Evolutionary conservation across 35 echinoderm and acorn worm species (phyloP), one percentile per base, ranked within the genome.

Genomic region (Apostichopus parvimensis): DNA sequence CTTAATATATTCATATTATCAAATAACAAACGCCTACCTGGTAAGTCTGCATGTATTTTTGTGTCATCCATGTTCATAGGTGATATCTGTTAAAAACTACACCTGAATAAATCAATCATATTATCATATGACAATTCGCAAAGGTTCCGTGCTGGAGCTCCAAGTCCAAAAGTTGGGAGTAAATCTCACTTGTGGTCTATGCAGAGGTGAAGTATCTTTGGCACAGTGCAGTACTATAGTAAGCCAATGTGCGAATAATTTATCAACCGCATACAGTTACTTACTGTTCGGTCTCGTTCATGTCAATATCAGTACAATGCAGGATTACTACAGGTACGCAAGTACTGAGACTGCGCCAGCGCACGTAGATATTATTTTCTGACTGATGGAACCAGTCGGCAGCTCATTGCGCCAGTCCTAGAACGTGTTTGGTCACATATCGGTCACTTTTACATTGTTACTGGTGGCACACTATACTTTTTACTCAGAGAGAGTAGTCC

Each of bases 61-160:
- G 71, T 75, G 14, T 75, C 71, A 75, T 75, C 71, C 71, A 75
- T 75, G 71, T 18, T 75, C 2, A 20, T 20, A 61, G 1, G 58
- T 22, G 20, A 75, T 75, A 22, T 75, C 17, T 75, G 71, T 22
- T 75, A 20, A 22, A 75, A 6, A 20, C 17, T 20, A 1, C 21
- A 75, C 71, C n/a, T 75, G 6, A 75, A 75, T 75, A 75, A 75
- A 75, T 75, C 71, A 75, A 75, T 75, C 71, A 75, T 22, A 75
- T 75, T 75, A 75, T 75, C 71, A 75, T 75, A 13, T 13, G 71
- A 75, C 11, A 22, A 20, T 61, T 8, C 12, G 8, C 58, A 61
- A 61, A 61, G 34, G 34, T 45, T 45, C 3, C 34, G 34, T 45
- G 34, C 34, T 45, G 34, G 34, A 45, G 34, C 1, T 45, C 34